Conservation (phyloP, 2,888 invertebrate genomes). For the Ormyrus nitidulus region DNA sequence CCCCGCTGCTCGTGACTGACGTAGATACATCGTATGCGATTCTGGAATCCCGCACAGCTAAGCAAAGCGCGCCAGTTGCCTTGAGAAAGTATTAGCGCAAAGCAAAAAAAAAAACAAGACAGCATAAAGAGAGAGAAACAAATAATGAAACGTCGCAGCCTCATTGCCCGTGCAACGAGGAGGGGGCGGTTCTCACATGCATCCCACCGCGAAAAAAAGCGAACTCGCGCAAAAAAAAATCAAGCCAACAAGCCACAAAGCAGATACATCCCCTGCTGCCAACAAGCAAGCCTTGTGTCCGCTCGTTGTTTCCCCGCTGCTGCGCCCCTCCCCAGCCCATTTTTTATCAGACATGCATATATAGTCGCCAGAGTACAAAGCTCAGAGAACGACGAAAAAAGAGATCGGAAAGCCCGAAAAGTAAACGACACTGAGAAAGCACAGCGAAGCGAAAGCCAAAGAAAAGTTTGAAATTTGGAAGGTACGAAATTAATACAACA, state of each 20-base stretch:
- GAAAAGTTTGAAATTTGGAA: neutral
- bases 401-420: constrained; percentile 39
- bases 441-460: constrained; percentile 6
- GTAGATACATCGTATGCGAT: constrained; percentile 1
- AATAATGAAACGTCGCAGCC: neutral
- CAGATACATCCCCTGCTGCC: neutral
- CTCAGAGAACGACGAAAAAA: constrained; percentile 39
- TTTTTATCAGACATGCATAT: neutral
- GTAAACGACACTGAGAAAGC: constrained; percentile 49
- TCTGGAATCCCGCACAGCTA: constrained; percentile 15
- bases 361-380: constrained; percentile 1
- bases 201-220: neutral
- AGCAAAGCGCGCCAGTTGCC: neutral
- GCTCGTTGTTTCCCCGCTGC: neutral
- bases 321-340: neutral
- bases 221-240: neutral
- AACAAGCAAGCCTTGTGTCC: neutral
- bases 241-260: neutral
- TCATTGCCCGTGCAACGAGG: constrained; percentile 11
- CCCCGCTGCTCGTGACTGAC: constrained; percentile 7
- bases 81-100: constrained; percentile 20
- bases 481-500: constrained; percentile 46
- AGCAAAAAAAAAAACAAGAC: neutral
- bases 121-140: constrained; percentile 12
- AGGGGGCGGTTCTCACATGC: neutral